A percentile compares a stretch with the other conserved stretches of the same genome.
phyloP scores from a whole-genome alignment of 1,140 invertebrate species.

The Leptinotarsa undecemlineata region DNA sequence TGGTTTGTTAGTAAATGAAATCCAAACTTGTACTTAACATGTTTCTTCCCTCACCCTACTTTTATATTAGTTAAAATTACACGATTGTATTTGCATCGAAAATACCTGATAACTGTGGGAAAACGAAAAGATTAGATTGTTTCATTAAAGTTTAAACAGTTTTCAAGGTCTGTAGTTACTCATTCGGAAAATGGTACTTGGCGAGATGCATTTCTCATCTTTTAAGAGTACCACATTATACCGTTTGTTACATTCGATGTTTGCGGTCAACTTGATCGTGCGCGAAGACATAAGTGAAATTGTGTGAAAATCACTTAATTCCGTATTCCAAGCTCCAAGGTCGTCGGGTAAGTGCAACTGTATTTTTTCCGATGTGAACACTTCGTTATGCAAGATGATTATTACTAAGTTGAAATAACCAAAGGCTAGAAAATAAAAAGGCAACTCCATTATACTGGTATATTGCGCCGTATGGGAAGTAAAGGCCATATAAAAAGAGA shows the following conservation, averaged over 20 bases:
- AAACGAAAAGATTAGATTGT: neutral
- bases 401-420: neutral
- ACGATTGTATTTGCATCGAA: too few species aligned
- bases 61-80: too few species aligned
- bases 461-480: too few species aligned
- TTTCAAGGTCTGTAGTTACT: slow-evolving; percentile 7
- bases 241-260: slow-evolving; percentile 8
- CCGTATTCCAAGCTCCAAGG: slow-evolving; percentile 1
- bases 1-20: too few species aligned
- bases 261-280: slow-evolving; percentile 3
- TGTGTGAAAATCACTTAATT: slow-evolving; percentile 7
- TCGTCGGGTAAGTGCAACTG: neutral
- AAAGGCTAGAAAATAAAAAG: too few species aligned
- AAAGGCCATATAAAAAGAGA: too few species aligned
- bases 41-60: too few species aligned
- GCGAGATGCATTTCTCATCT: slow-evolving; percentile 15
- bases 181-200: slow-evolving; percentile 16
- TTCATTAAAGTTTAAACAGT: neutral
- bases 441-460: too few species aligned
- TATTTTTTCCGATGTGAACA: neutral
- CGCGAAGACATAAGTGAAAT: neutral
- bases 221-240: slow-evolving; percentile 5
- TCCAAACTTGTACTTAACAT: too few species aligned
- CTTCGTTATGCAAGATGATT: neutral
- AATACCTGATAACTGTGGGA: slow-evolving; percentile 10